Evolutionary conservation across 2,113 vertebrate species (phyloP), one percentile per base, ranked within the genome.

Genomic region (Tursiops truncatus): DNA sequence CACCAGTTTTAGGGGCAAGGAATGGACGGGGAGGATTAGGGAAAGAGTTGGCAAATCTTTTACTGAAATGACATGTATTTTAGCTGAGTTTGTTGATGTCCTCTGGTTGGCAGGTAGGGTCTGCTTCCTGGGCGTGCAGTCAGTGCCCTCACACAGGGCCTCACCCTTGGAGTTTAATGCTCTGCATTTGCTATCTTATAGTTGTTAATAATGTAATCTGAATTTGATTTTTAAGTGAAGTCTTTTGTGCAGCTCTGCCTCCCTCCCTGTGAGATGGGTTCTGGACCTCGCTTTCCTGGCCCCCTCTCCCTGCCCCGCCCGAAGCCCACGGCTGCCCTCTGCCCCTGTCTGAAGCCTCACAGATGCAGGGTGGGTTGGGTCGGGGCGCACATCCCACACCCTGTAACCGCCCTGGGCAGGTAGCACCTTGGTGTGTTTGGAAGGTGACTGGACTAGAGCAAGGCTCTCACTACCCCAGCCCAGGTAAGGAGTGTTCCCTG

Each of bases 351-450:
- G 20, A 20, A 28, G 4, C 31, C 60, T 17, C 56, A 41, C 17
- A 65, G 86, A 53, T 67, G 2, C 25, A 44, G 28, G 58, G 28
- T 84, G 20, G 5, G 1, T 20, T 58, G 41, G 36, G 17, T 12
- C 0, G 1, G 5, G 2, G 3, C 3, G 0, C 21, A 9, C 11
- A 23, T 23, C 10, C 28, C 63, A 91, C 13, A 5, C 53, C 21
- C 33, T 80, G 77, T 80, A 58, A 58, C 15, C 9, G 20, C 7
- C 21, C 7, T 58, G 18, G 10, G 31, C 76, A 26, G 18, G 10
- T 14, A n/a, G 17, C 0, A 0, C 28, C 53, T 20, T 2, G 0
- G 44, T 7, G 3, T 25, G 13, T 81, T 58, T 63, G 15, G 50
- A 89, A 18, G 18, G 12, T 47, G 20, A 28, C 60, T 17, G 21